Conservation (phyloP, 2,888 invertebrate genomes). For the Ctenicera cuprea region DNA sequence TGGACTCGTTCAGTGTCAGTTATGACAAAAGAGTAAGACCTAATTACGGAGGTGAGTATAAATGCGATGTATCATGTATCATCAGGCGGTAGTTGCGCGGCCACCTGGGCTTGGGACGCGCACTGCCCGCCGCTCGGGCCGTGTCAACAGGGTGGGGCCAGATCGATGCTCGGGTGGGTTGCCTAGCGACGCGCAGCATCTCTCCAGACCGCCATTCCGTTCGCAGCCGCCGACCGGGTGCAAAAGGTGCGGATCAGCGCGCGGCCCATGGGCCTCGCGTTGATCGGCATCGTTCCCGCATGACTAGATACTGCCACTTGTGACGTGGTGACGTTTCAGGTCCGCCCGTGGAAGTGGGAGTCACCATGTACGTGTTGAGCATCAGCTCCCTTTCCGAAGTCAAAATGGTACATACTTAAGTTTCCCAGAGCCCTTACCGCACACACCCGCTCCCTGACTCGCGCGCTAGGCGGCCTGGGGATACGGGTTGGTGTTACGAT, state of each 20-base stretch:
- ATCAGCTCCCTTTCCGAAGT: conserved; percentile 99
- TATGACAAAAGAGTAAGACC: conserved; percentile 99
- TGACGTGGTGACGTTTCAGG: conserved; percentile 83
- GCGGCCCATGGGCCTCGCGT: conserved; percentile 52
- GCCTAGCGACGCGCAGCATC: conserved; percentile 68
- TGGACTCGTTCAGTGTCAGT: conserved; percentile 96
- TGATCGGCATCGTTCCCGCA: conserved; percentile 54
- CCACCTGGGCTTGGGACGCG: conserved; percentile 57
- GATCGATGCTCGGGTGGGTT: conserved; percentile 71
- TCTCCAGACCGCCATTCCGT: conserved; percentile 71
- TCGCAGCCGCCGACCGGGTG: conserved; percentile 69
- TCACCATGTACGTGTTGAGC: conserved; percentile 98
- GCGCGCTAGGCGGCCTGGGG: conserved; percentile 71
- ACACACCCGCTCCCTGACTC: conserved; percentile 67
- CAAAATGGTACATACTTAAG: conserved; percentile 86
- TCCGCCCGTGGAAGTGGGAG: conserved; percentile 97
- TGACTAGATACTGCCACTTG: conserved; percentile 59
- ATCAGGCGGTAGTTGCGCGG: conserved; percentile 56
- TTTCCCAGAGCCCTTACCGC: conserved; percentile 63
- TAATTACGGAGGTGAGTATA: conserved; percentile 95
- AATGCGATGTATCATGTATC: conserved; percentile 48
- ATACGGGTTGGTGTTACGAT: conserved; percentile 66
- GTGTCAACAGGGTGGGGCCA: conserved; percentile 71
- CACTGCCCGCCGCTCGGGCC: conserved; percentile 62
- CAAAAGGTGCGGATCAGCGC: conserved; percentile 63